These are phyloP conservation scores for Acrocyrtus sp. DNA, from an alignment of 2,888 invertebrate species.

Conservation along the genomic window DNA sequence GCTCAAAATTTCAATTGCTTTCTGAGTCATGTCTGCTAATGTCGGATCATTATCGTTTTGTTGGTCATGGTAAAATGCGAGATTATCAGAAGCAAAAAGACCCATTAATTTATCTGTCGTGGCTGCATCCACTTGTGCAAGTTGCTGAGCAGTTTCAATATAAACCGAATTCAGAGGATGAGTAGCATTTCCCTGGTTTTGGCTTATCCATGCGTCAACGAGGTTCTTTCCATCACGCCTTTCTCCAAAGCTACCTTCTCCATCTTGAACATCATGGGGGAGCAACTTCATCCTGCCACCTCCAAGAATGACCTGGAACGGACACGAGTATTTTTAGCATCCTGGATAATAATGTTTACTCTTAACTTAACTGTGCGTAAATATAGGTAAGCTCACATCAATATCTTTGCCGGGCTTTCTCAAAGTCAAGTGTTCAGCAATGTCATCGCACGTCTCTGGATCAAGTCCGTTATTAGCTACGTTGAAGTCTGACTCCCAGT, in stretches of 20 bases:
- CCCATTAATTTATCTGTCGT: slow-evolving; percentile 77
- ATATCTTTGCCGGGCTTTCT: slow-evolving; percentile 79
- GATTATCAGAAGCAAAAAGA: slow-evolving; percentile 46
- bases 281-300: slow-evolving; percentile 59
- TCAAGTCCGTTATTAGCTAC: slow-evolving; percentile 68
- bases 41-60: slow-evolving; percentile 71
- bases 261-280: slow-evolving; percentile 61
- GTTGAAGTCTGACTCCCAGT: slow-evolving; percentile 82
- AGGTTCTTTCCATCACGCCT: slow-evolving; percentile 75
- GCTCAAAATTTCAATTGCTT: slow-evolving; percentile 77
- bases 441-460: slow-evolving; percentile 76
- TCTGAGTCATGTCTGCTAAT: slow-evolving; percentile 80
- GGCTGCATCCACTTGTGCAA: slow-evolving; percentile 69
- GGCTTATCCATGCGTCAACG: slow-evolving; percentile 73
- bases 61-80: slow-evolving; percentile 42
- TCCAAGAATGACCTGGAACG: slow-evolving; percentile 70
- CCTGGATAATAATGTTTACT: too few relatives aligned
- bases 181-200: slow-evolving; percentile 63
- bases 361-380: not conserved
- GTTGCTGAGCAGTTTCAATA: slow-evolving; percentile 70
- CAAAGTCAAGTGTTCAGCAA: slow-evolving; percentile 83
- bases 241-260: slow-evolving; percentile 65
- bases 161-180: slow-evolving; percentile 66
- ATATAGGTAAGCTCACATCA: slow-evolving; percentile 69
- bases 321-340: not conserved